Evolutionary conservation across 1,140 invertebrate species (phyloP), one percentile per base, ranked within the genome.

Genomic region (Medauroidea extradentata): DNA sequence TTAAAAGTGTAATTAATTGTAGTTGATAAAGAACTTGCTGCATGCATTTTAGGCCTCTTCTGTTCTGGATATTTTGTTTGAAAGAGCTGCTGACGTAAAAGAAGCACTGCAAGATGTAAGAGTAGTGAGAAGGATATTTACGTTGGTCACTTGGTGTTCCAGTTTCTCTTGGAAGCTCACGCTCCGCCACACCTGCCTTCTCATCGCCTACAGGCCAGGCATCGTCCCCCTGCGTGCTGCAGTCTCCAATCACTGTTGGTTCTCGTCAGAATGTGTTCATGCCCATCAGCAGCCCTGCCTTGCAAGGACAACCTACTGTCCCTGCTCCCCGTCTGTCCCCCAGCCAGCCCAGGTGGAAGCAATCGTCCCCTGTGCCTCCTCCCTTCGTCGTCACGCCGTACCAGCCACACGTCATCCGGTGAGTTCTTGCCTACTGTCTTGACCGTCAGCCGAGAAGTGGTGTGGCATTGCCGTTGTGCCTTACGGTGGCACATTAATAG

Each of bases 131-230:
- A n/a, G n/a, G n/a, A n/a, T n/a, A n/a, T n/a, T n/a, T n/a, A n/a
- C n/a, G n/a, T n/a, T n/a, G n/a, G n/a, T n/a, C n/a, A 5, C 29
- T 43, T 63, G 51, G 58, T 69, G 57, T 76, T 80, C 34, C 70
- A 91, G 93, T 97, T 56, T 96, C 93, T 11, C 78, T 97, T 54
- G 91, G 93, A 67, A 94, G 91, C 73, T 96, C 94, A 8, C 83
- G 92, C 59, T 93, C 93, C 53, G 88, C 89, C 57, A 93, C 91
- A 41, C 91, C 92, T 58, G 89, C 89, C 27, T 92, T 89, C 72
- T 90, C 89, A 42, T 91, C 89, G 19, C 87, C 88, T 66, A 87
- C 85, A 25, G 83, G 86, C 70, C 78, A 85, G 67, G 79, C 83
- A 65, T 79, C 82, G 67, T 86, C 85, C 16, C 83, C 83, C 14